phyloP scores from a whole-genome alignment of 2,888 invertebrate genomes.

The Drosophila recens region DNA sequence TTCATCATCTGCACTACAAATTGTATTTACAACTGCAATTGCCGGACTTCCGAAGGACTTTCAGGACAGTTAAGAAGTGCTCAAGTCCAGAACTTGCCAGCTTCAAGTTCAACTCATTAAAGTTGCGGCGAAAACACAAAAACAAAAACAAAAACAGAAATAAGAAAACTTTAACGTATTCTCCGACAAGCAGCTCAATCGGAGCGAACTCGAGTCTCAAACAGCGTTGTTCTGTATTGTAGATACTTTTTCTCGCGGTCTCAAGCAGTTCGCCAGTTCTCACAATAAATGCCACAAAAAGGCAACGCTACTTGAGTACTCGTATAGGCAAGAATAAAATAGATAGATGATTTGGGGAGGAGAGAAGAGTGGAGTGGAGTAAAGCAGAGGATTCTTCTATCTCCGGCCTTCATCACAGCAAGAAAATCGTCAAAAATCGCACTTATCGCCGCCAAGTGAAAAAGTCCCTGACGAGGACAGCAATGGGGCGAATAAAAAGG shows the following conservation, averaged over 20 bases:
- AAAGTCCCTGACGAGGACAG: slow-evolving; percentile 45
- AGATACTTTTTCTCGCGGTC: slow-evolving; percentile 42
- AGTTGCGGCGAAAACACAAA: slow-evolving; percentile 47
- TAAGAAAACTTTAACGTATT: slow-evolving; percentile 30
- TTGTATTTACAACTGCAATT: slow-evolving; percentile 58
- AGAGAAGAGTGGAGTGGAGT: neutral
- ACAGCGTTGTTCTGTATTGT: slow-evolving; percentile 21
- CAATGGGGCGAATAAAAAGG: slow-evolving; percentile 21
- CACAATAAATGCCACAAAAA: slow-evolving; percentile 76
- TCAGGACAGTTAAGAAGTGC: slow-evolving; percentile 12
- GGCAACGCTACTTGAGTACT: slow-evolving; percentile 17
- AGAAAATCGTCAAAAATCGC: slow-evolving; percentile 79
- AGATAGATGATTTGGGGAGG: neutral
- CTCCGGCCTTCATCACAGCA: slow-evolving; percentile 61
- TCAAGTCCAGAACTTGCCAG: slow-evolving; percentile 20
- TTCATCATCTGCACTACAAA: slow-evolving; percentile 43
- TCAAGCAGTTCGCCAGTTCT: slow-evolving; percentile 37
- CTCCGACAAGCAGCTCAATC: slow-evolving; percentile 32
- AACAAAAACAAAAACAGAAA: slow-evolving; percentile 17
- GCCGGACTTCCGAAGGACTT: slow-evolving; percentile 31
- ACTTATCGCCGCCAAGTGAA: slow-evolving; percentile 71
- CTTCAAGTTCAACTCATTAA: slow-evolving; percentile 69
- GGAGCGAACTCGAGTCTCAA: slow-evolving; percentile 33
- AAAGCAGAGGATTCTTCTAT: slow-evolving; percentile 35
- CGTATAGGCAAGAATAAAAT: neutral